Conservation (phyloP, 2,888 invertebrate species). For the Ectemnius cavifrons region DNA sequence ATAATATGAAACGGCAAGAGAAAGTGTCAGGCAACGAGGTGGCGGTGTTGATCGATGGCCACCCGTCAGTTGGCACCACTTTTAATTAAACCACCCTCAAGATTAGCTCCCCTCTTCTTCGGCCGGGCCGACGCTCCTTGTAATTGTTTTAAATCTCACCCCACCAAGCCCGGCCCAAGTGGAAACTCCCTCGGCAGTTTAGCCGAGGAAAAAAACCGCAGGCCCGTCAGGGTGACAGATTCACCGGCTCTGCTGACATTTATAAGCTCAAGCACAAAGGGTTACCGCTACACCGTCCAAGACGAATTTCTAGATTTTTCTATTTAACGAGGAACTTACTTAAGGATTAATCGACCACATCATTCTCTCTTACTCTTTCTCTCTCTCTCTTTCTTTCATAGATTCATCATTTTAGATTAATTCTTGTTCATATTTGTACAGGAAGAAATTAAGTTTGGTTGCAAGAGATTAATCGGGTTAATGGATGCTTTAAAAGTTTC, state of each 20-base stretch:
- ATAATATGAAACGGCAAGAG: conserved; percentile 51
- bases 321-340: conserved; percentile 41
- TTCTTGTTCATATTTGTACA: background rate
- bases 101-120: conserved; percentile 74
- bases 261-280: conserved; percentile 67
- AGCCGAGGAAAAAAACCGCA: conserved; percentile 71
- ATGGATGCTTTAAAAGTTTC: too few species aligned
- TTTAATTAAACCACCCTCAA: conserved; percentile 78
- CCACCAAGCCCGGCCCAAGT: conserved; percentile 43
- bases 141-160: conserved; percentile 78
- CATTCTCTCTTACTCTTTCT: background rate
- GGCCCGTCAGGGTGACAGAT: conserved; percentile 75
- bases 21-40: conserved; percentile 57
- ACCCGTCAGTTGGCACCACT: conserved; percentile 78
- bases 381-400: background rate
- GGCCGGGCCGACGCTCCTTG: conserved; percentile 62
- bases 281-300: background rate
- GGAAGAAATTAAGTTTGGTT: background rate
- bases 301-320: conserved; percentile 48
- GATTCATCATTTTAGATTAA: background rate
- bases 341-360: conserved; percentile 23
- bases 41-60: conserved; percentile 77
- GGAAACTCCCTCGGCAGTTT: conserved; percentile 64
- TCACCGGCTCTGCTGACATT: conserved; percentile 71
- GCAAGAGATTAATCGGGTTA: background rate